Base-by-base conservation (phyloP, 2,113 vertebrate species). In the Pithys albifrons region DNA sequence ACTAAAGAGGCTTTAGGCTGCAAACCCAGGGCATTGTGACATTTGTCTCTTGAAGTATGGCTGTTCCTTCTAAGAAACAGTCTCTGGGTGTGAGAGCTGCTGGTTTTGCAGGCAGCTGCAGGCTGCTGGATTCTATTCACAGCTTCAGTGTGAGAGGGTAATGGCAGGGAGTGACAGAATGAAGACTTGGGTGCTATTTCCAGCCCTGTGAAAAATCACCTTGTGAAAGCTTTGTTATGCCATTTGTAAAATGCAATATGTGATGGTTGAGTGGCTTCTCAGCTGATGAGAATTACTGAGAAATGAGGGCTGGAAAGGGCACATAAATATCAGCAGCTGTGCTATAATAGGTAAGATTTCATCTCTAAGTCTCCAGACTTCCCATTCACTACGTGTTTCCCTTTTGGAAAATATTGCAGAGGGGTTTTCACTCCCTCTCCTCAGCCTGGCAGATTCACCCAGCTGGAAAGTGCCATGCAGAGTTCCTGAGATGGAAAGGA, bases 291-390 rank as follows among this genome's bases (percentile, higher is more conserved):
- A 96, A 95, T 94, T 83, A 80, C 95, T 96, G 91, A 90, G 88
- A 91, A 94, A 95, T 88, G 90, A 95, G 88, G 59, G 82, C 85
- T 88, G 72, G 85, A 97, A 97, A 94, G 95, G 92, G 82, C 95
- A 95, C 93, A 96, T 91, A 95, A 94, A 97, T 95, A 93, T 67
- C 95, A 94, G 88, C 93, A 96, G 90, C 95, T 92, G 90, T 81
- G 79, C 48, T 95, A 6, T 91, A 93, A 97, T 84, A 84, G 90
- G 90, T 84, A 81, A 90, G 93, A 88, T 96, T 95, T 94, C 52
- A 92, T 91, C 85, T 93, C 59, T 28, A 14, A 52, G 43, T 76
- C 94, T 80, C 71, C 58, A 51, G 85, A 45, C 78, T 85, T 91
- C 59, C 70, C 51, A 71, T 89, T 97, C 91, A 69, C 43, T 88